Conservation (phyloP, 2,113 vertebrate species). For the Erythrocebus patas region DNA sequence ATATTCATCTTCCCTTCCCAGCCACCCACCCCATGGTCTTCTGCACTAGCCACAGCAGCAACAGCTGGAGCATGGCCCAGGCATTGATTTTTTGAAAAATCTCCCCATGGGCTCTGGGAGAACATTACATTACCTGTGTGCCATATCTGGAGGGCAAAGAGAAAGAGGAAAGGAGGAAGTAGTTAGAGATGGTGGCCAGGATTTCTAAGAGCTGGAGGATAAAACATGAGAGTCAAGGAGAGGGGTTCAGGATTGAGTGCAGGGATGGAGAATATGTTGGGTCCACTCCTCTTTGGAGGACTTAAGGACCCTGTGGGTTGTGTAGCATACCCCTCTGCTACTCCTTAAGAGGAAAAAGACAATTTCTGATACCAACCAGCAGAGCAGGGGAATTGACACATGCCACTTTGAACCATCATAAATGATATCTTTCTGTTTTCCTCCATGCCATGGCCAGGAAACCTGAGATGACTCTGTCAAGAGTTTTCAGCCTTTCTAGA, state of each 20-base stretch:
- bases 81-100: not conserved
- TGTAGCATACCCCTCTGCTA: accelerated
- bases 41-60: not conserved
- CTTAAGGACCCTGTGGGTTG: not conserved
- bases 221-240: not conserved
- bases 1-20: not conserved
- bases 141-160: not conserved
- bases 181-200: not conserved
- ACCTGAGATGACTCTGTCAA: not conserved
- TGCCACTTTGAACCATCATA: not conserved
- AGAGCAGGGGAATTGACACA: not conserved
- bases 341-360: not conserved
- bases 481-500: not conserved
- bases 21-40: not conserved
- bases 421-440: not conserved
- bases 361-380: not conserved
- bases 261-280: not conserved
- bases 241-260: not conserved
- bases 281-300: not conserved
- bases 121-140: not conserved
- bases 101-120: not conserved
- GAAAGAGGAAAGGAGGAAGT: not conserved
- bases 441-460: not conserved
- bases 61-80: not conserved
- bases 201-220: too few relatives aligned